Evolutionary conservation across 2,797 vertebrate genomes (phyloP).

Genomic region (Diplodus sargus): DNA sequence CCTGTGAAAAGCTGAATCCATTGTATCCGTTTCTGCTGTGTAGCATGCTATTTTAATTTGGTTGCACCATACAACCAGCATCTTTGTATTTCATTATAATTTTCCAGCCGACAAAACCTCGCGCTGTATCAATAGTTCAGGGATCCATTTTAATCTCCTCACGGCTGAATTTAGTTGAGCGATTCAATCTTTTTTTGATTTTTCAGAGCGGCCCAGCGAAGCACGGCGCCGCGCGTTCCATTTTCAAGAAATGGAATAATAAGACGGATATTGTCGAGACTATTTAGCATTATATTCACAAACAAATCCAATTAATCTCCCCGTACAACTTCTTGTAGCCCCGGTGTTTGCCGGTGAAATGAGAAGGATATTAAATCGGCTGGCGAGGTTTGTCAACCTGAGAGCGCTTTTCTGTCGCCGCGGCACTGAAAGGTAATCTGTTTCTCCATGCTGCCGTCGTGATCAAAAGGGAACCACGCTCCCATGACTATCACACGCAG

Average conservation of each 20-base stretch:
- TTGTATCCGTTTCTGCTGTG: background rate
- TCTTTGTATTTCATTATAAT: slow-evolving; percentile 30
- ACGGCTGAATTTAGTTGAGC: slow-evolving; percentile 16
- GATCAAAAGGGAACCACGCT: slow-evolving; percentile 70
- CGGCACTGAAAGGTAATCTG: slow-evolving; percentile 72
- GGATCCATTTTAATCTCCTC: slow-evolving; percentile 39
- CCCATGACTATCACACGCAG: slow-evolving; percentile 67
- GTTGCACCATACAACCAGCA: slow-evolving; percentile 4
- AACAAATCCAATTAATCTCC: slow-evolving; percentile 49
- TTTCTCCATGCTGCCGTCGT: slow-evolving; percentile 72
- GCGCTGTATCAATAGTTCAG: slow-evolving; percentile 24
- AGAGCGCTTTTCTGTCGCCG: slow-evolving; percentile 62
- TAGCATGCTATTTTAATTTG: slow-evolving; percentile 5
- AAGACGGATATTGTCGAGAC: slow-evolving; percentile 38
- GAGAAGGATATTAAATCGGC: slow-evolving; percentile 67
- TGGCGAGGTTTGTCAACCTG: slow-evolving; percentile 70
- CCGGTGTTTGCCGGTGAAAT: slow-evolving; percentile 45
- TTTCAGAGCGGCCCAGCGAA: background rate
- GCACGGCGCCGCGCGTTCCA: background rate
- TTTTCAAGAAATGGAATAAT: slow-evolving; percentile 34
- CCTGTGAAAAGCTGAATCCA: background rate
- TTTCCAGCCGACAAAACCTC: slow-evolving; percentile 12
- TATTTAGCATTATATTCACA: slow-evolving; percentile 45
- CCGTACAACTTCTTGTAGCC: slow-evolving; percentile 19
- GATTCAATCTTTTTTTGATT: slow-evolving; percentile 27